Evolutionary conservation across 2,888 invertebrate genomes (phyloP).

Genomic region (Cosmorhoe ocellata): DNA sequence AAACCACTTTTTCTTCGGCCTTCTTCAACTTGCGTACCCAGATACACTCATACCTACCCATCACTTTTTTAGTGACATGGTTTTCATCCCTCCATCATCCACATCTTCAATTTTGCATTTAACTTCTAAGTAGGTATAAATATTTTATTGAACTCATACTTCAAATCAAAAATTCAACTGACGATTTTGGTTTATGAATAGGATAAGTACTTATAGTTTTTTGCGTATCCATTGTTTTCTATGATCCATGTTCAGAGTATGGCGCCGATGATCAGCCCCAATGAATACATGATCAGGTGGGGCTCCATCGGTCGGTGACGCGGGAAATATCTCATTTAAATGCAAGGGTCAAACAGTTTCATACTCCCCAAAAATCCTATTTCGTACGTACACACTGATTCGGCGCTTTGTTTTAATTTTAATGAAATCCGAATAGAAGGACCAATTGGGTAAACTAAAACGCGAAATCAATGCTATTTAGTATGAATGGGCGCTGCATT

Average conservation of each 20-base stretch:
- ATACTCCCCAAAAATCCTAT: slow-evolving; percentile 54
- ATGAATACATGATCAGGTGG: slow-evolving; percentile 72
- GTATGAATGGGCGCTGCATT: slow-evolving; percentile 11
- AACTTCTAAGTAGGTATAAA: too few relatives aligned
- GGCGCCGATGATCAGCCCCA: slow-evolving; percentile 53
- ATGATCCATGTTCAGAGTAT: slow-evolving; percentile 32
- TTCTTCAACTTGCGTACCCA: too few relatives aligned
- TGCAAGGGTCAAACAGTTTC: slow-evolving; percentile 68
- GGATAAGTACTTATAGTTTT: too few relatives aligned
- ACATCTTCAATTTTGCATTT: too few relatives aligned
- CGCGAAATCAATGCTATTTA: background rate
- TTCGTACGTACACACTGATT: slow-evolving; percentile 32
- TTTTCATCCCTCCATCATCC: too few relatives aligned
- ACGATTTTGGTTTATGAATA: too few relatives aligned
- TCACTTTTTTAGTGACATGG: too few relatives aligned
- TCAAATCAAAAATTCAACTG: too few relatives aligned
- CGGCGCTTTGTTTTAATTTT: slow-evolving; percentile 37
- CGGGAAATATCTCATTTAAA: slow-evolving; percentile 71
- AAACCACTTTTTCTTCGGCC: too few relatives aligned
- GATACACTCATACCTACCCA: too few relatives aligned
- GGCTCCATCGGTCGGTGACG: slow-evolving; percentile 41
- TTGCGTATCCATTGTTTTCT: too few relatives aligned
- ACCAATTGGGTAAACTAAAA: slow-evolving; percentile 7
- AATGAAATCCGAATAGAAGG: slow-evolving; percentile 23
- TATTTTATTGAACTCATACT: too few relatives aligned